Evolutionary conservation across 1,140 invertebrate species (phyloP).

Genomic region (Brachionus angularis): DNA sequence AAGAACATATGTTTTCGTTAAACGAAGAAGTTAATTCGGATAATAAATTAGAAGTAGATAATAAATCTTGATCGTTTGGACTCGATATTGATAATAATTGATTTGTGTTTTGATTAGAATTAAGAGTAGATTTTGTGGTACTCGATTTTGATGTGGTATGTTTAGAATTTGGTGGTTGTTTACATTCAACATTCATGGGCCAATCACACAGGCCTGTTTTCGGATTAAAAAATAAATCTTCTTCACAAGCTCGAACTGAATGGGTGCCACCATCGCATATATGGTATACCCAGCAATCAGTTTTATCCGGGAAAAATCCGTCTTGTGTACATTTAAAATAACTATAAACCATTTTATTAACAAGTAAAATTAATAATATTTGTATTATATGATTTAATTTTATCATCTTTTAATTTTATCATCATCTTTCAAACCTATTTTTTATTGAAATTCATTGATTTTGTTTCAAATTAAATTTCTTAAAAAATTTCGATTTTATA

Average conservation of each 20-base stretch:
- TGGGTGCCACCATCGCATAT: slow-evolving; percentile 35
- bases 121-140: not conserved
- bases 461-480: not conserved
- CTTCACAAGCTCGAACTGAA: slow-evolving; percentile 38
- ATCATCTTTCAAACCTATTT: not conserved
- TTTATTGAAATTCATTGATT: not conserved
- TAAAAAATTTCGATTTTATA: not conserved
- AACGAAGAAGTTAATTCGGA: not conserved
- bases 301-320: slow-evolving; percentile 42
- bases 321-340: slow-evolving; percentile 44
- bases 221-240: slow-evolving; percentile 36
- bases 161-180: slow-evolving; percentile 26
- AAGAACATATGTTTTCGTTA: not conserved
- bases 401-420: not conserved
- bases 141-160: not conserved
- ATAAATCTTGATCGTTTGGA: no score
- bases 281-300: slow-evolving; percentile 41
- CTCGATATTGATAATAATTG: not conserved
- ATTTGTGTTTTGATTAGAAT: no score
- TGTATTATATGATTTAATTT: not conserved
- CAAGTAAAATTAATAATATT: not conserved
- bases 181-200: slow-evolving; percentile 40
- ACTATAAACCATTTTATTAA: slow-evolving; percentile 36
- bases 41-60: not conserved
- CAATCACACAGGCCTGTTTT: slow-evolving; percentile 37